phyloP scores from a whole-genome alignment of 2,888 invertebrate species.

The Phyllotreta cruciferae region DNA sequence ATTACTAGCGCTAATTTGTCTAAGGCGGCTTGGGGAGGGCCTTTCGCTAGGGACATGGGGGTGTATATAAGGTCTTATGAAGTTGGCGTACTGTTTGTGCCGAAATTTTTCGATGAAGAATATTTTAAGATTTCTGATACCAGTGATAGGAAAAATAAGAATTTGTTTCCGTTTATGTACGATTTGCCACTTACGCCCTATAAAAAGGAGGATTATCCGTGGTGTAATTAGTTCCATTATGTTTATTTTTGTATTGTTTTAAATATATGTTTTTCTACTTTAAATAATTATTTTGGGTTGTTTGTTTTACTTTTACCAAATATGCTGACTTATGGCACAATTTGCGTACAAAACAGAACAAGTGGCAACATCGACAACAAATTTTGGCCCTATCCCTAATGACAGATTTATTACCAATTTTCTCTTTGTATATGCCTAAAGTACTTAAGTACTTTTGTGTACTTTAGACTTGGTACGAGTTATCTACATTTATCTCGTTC shows the following conservation, averaged over 20 bases:
- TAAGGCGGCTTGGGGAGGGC: constrained; percentile 95
- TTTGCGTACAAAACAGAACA: too few relatives aligned
- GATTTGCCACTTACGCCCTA: constrained; percentile 83
- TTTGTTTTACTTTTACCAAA: too few relatives aligned
- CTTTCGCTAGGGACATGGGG: constrained; percentile 60
- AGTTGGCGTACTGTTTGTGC: constrained; percentile 88
- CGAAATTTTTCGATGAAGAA: constrained; percentile 77
- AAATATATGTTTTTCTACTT: constrained; percentile 3
- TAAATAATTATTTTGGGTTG: too few relatives aligned
- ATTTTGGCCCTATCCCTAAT: too few relatives aligned
- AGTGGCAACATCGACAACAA: too few relatives aligned
- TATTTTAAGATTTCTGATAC: constrained; percentile 53
- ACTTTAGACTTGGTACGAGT: too few relatives aligned
- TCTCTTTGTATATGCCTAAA: too few relatives aligned
- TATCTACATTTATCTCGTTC: too few relatives aligned
- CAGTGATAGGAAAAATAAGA: constrained; percentile 48
- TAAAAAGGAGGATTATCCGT: constrained; percentile 71
- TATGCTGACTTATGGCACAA: too few relatives aligned
- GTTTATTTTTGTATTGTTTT: constrained; percentile 9
- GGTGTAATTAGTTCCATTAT: constrained; percentile 50
- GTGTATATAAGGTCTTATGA: constrained; percentile 85
- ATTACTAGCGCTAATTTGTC: constrained; percentile 95
- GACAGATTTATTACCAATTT: too few relatives aligned
- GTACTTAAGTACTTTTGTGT: too few relatives aligned
- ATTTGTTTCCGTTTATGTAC: constrained; percentile 74